Evolutionary conservation across 2,113 vertebrate genomes (phyloP), one percentile per base, ranked within the genome.

Genomic region (Rhinogobius similis): DNA sequence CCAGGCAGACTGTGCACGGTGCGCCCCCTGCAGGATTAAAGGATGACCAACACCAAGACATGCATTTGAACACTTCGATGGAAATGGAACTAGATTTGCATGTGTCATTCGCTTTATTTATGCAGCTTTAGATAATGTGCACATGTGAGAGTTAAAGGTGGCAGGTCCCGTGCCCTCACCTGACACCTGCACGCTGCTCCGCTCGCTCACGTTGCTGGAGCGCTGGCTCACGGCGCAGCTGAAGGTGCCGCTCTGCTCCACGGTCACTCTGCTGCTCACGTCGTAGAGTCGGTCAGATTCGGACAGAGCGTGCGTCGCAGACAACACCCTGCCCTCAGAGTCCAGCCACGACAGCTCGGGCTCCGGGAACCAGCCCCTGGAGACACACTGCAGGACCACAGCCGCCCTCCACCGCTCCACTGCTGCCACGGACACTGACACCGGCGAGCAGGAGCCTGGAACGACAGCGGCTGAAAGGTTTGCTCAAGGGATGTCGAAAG

Each of bases 341-440:
- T 61, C 58, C 29, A 36, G 58, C 58, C 58, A 61, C 58, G 4
- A n/a, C 58, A 61, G 58, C 58, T 61, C 29, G 10, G 58, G 58
- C 58, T n/a, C 27, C 18, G 58, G 58, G 16, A 10, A 61, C 58
- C 58, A 61, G 58, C 27, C 58, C 8, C 10, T 18, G 36, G 58
- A 61, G 8, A 20, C 27, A n/a, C 58, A 61, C 58, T 36, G 27
- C 27, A 61, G 29, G 6, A 36, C 58, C 58, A 36, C 58, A 2
- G 5, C 26, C 9, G 55, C 12, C 5, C 58, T 20, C 58, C 58
- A 61, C 27, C 20, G 27, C 2, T 20, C 14, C 16, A 36, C 27
- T 6, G 18, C 8, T 2, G 27, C 27, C 9, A 61, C 58, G 5
- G 58, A 61, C 58, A 61, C 29, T 18, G n/a, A 7, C 18, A 29